A percentile compares a stretch with the other conserved stretches of the same genome.
Conservation (phyloP, 2,113 vertebrate genomes). For the Hylia prasina region DNA sequence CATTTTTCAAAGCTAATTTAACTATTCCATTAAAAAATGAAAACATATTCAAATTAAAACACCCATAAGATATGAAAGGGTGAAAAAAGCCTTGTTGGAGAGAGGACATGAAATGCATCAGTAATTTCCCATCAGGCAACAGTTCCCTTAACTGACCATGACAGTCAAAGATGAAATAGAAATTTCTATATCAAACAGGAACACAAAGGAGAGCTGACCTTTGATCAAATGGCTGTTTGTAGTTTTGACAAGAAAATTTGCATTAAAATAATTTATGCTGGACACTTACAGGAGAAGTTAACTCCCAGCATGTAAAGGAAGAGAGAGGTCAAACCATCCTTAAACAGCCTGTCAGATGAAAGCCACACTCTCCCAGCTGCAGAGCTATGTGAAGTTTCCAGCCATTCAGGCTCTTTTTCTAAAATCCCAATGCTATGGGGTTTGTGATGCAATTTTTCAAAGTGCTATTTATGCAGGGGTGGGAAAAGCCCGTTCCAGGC, state of each 20-base stretch:
- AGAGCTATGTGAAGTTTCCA: not conserved
- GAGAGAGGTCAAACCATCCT: conserved; percentile 84
- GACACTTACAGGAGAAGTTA: conserved; percentile 73
- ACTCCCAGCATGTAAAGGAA: conserved; percentile 77
- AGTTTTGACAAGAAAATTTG: conserved; percentile 91
- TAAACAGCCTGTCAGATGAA: conserved; percentile 67
- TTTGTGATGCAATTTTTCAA: conserved; percentile 25
- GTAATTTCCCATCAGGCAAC: conserved; percentile 68
- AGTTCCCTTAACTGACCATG: conserved; percentile 74
- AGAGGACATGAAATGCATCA: conserved; percentile 53
- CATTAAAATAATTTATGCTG: conserved; percentile 78
- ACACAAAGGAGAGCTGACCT: conserved; percentile 89
- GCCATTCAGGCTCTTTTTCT: not conserved
- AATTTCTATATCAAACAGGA: conserved; percentile 89
- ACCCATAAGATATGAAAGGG: conserved; percentile 57
- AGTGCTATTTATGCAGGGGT: not conserved
- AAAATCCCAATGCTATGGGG: not conserved
- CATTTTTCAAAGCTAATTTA: conserved; percentile 65
- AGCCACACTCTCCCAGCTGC: not conserved
- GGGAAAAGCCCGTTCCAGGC: not conserved
- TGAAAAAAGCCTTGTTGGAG: not conserved
- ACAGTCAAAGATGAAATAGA: conserved; percentile 88
- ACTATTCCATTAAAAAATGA: conserved; percentile 72
- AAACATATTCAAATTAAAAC: conserved; percentile 70
- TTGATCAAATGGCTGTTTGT: conserved; percentile 88